Evolutionary conservation across 2,888 invertebrate species (phyloP).

Genomic region (Lymantria monacha): DNA sequence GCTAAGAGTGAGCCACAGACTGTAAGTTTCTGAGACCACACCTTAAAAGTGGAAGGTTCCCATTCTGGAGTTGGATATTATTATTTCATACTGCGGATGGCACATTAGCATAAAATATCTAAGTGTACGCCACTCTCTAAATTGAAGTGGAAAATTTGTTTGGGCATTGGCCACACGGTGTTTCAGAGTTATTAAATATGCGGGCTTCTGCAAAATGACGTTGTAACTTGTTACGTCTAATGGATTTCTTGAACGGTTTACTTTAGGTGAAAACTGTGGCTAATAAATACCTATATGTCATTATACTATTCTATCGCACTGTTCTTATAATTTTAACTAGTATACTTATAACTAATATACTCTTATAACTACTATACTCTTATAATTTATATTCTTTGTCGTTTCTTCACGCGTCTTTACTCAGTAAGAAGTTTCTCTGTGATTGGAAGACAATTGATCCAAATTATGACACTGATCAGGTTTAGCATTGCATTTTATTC

Average conservation of each 20-base stretch:
- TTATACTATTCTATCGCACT: too few relatives aligned
- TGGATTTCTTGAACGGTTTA: neutral
- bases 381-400: too few relatives aligned
- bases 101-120: constrained; percentile 64
- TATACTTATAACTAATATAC: too few relatives aligned
- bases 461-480: too few relatives aligned
- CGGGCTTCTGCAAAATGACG: constrained; percentile 9
- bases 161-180: constrained; percentile 31
- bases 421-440: too few relatives aligned
- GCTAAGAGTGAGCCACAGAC: neutral
- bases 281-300: too few relatives aligned
- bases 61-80: constrained; percentile 46
- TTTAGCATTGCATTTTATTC: too few relatives aligned
- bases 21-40: neutral
- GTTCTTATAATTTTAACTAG: too few relatives aligned
- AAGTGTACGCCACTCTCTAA: constrained; percentile 43
- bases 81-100: constrained; percentile 60
- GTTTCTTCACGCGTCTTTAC: too few relatives aligned
- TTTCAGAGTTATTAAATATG: constrained; percentile 28
- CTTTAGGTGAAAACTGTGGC: too few relatives aligned
- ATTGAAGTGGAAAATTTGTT: constrained; percentile 48
- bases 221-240: constrained; percentile 4
- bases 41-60: constrained; percentile 8
- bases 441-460: too few relatives aligned
- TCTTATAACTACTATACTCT: too few relatives aligned